Evolutionary conservation across 2,113 vertebrate species (phyloP), one percentile per base, ranked within the genome.

Genomic region (Climacteris rufus): DNA sequence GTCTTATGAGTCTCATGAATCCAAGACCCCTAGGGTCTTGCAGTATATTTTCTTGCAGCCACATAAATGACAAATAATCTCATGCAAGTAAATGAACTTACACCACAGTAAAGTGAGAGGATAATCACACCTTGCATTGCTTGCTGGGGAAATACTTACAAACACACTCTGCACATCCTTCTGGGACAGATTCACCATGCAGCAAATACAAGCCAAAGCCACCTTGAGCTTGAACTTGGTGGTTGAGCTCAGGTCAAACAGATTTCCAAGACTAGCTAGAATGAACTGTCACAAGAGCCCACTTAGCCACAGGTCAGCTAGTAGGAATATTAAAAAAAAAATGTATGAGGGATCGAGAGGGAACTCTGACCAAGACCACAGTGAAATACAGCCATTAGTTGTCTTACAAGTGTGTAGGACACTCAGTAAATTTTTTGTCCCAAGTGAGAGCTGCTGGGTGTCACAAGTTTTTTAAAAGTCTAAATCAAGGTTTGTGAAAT

Each of bases 201-300:
- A 82, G 52, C n/a, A 84, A 79, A 79, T 24, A 35, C 28, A 81
- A 88, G 76, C 28, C 64, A 83, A 79, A 93, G 68, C 50, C 88
- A 93, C 77, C 60, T 84, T 0, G 1, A 66, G 54, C 10, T 74
- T 0, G 1, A 66, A 52, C 10, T 74, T 77, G 50, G 75, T 63
- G 47, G 56, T 21, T 90, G 21, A 80, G 82, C 76, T 92, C 85
- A 86, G 94, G 86, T 94, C 95, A 90, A 69, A 81, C 75, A 93
- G 76, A 72, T 96, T 97, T 84, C 88, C 82, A 85, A 84, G 85
- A 63, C 68, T 64, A 61, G 37, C 30, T 77, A 45, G 27, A 81
- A 50, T 15, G 33, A 76, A 87, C 33, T 74, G 68, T 21, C 23
- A 2, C 31, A 94, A 94, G 63, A 93, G 61, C 69, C 84, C 49